phyloP scores from a whole-genome alignment of 2,888 invertebrate species.

The Orgyia antiqua region DNA sequence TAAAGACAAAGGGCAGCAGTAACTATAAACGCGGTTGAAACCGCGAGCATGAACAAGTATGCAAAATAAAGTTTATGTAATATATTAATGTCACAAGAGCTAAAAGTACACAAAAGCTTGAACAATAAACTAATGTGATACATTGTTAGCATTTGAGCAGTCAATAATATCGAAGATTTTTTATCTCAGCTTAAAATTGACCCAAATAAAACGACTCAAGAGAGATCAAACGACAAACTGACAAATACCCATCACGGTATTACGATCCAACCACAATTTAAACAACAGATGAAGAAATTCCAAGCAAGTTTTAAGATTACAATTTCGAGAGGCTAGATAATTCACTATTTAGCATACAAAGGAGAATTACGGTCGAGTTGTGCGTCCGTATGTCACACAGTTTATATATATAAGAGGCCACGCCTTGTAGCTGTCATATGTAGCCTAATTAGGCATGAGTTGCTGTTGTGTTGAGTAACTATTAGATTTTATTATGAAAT shows the following conservation, averaged over 20 bases:
- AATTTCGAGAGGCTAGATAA: slow-evolving; percentile 76
- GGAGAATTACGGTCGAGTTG: slow-evolving; percentile 68
- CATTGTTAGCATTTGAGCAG: neutral
- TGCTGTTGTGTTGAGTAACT: slow-evolving; percentile 41
- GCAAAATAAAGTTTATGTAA: too few species aligned
- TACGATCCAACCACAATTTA: slow-evolving; percentile 33
- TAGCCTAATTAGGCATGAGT: slow-evolving; percentile 71
- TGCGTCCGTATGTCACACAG: slow-evolving; percentile 65
- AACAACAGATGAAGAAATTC: slow-evolving; percentile 75
- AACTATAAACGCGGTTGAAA: too few species aligned
- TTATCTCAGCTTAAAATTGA: slow-evolving; percentile 24
- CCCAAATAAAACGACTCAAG: slow-evolving; percentile 19
- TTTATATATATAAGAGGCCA: slow-evolving; percentile 62
- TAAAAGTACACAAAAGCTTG: too few species aligned
- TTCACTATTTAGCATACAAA: slow-evolving; percentile 76
- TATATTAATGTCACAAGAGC: too few species aligned
- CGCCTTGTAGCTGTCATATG: slow-evolving; percentile 75
- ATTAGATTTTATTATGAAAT: slow-evolving; percentile 41
- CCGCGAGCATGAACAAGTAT: too few species aligned
- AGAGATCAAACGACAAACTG: slow-evolving; percentile 25
- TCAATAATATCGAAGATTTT: slow-evolving; percentile 6
- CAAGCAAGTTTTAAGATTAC: slow-evolving; percentile 73
- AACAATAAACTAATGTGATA: too few species aligned
- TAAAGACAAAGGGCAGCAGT: too few species aligned
- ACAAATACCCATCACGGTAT: slow-evolving; percentile 36